Base-by-base conservation (phyloP, 2,888 invertebrate genomes). In the Pollenia amentaria region DNA sequence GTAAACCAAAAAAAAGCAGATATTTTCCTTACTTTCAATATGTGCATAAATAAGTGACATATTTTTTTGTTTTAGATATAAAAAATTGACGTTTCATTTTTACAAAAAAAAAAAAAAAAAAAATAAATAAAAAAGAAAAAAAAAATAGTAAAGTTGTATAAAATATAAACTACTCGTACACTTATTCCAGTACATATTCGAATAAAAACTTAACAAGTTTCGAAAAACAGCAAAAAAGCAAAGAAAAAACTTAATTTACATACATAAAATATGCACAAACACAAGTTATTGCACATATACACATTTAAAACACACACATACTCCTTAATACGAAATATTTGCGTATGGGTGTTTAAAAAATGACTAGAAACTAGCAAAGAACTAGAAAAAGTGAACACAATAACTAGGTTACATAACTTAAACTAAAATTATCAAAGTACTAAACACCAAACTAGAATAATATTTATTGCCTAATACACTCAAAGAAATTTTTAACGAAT, bases 401-500 rank as follows among this genome's bases (percentile, higher is more conserved):
- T 78, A 84, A 78, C 83, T 84, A n/a, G 83, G 83, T 84, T 78
- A 84, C 78, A 78, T 65, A 77, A 84, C 65, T 78, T 77, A 60
- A 21, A 29, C 29, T 51, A 40, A 60, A 64, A 57, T 48, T 65
- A 46, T 70, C 29, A n/a, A 64, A 46, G 14, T 57, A 48, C 29
- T 16, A 83, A 70, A 73, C 42, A 82, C 55, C 11, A 46, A 65
- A 67, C 65, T 60, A 60, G 44, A 67, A 67, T 12, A 51, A 42
- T 51, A 60, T 82, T 51, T 82, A 75, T 51, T 60, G 60, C 72
- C 2, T 29, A 0, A 51, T 2, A 29, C 65, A 82, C 60, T 67
- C 1, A 12, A 48, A 46, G 21, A 79, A 70, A 51, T 65, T 29
- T 6, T 29, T 29, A 6, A 29, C 6, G 1, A 29, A 6, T 29